Percentiles rank a stretch among this genome's conserved stretches.
phyloP scores from a whole-genome alignment of 2,113 vertebrate species.

The Nanorana parkeri region DNA sequence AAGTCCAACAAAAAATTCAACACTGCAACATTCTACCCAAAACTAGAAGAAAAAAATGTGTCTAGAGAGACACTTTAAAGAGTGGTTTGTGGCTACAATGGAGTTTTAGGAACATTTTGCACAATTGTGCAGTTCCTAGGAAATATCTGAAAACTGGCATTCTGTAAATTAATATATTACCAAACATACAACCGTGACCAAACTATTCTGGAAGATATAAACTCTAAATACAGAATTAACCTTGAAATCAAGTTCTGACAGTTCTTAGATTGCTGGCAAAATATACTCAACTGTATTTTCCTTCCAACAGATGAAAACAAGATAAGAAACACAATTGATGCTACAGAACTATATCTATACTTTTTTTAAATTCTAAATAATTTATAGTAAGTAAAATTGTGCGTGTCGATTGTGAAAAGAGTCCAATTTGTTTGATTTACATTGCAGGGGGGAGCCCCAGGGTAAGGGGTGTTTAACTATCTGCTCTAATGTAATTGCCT shows the following conservation, averaged over 20 bases:
- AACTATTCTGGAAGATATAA: not conserved
- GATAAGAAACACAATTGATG: slow-evolving; percentile 65
- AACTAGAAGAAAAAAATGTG: too few relatives aligned
- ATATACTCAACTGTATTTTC: slow-evolving; percentile 19
- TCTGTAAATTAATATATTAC: too few relatives aligned
- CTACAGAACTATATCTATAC: slow-evolving; percentile 68
- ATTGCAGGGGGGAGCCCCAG: slow-evolving; percentile 76
- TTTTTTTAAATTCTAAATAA: slow-evolving; percentile 83
- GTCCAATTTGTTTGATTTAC: slow-evolving; percentile 84
- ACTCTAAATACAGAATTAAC: not conserved
- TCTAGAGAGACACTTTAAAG: too few relatives aligned
- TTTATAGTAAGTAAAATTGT: slow-evolving; percentile 91
- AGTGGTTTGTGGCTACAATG: too few relatives aligned
- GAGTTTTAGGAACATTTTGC: too few relatives aligned
- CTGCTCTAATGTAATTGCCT: slow-evolving; percentile 94
- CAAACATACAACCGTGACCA: too few relatives aligned
- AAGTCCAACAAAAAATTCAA: too few relatives aligned
- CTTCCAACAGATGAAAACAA: slow-evolving; percentile 53
- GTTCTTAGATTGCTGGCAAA: not conserved
- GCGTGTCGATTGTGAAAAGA: slow-evolving; percentile 90
- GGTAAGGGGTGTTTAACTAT: slow-evolving; percentile 89
- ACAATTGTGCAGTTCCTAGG: too few relatives aligned
- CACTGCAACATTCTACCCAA: too few relatives aligned
- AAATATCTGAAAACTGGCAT: too few relatives aligned
- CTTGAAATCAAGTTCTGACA: not conserved